phyloP scores from a whole-genome alignment of 2,888 invertebrate species.

The Apantesis nais region DNA sequence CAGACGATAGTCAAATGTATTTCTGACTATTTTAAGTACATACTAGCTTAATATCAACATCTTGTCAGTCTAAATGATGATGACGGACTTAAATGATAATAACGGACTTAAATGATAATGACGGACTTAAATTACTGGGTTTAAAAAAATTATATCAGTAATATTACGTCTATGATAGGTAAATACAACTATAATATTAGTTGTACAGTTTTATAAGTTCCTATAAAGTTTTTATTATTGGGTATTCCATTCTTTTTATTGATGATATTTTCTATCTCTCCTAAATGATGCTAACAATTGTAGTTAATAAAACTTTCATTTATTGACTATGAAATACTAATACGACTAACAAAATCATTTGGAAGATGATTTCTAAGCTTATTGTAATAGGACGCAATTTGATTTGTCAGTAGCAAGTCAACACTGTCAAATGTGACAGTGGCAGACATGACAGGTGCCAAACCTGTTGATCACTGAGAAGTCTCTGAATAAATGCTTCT shows the following conservation, averaged over 20 bases:
- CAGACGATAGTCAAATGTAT: not conserved
- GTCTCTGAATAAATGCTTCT: no score
- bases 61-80: not conserved
- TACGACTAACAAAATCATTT: not conserved
- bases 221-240: not conserved
- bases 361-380: not conserved
- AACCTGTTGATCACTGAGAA: no score
- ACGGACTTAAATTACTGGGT: not conserved
- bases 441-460: no score
- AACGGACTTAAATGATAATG: not conserved
- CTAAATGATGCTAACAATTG: not conserved
- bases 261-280: not conserved
- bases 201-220: not conserved
- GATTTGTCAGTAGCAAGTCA: not conserved
- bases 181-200: not conserved
- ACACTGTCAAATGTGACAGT: no score
- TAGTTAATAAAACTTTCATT: not conserved
- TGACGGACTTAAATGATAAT: not conserved
- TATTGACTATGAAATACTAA: not conserved
- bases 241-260: not conserved
- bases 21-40: not conserved
- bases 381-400: not conserved
- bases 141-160: not conserved
- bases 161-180: not conserved
- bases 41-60: not conserved